Evolutionary conservation across 2,797 vertebrate species (phyloP).

Genomic region (Bryconaethiops microstoma): DNA sequence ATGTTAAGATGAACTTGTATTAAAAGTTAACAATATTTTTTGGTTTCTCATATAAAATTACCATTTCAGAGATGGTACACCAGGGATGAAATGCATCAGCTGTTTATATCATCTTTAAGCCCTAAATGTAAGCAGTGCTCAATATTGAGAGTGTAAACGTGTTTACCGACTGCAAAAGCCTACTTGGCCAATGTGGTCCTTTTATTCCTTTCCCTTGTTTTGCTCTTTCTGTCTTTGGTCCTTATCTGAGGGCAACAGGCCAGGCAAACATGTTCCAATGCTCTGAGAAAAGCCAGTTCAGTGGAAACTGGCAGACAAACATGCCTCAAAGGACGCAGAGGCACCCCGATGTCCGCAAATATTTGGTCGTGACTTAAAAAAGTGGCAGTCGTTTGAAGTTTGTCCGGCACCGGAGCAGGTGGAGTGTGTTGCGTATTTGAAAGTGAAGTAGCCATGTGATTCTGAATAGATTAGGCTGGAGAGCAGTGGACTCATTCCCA

Average conservation of each 20-base stretch:
- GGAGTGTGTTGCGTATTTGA: constrained; percentile 24
- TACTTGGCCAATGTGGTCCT: not conserved
- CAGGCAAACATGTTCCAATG: constrained; percentile 52
- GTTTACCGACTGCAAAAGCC: constrained; percentile 12
- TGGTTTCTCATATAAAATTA: too few relatives aligned
- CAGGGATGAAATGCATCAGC: too few relatives aligned
- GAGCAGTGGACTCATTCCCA: not conserved
- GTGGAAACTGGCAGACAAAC: constrained; percentile 55
- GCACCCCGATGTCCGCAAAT: constrained; percentile 55
- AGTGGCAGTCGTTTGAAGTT: constrained; percentile 44
- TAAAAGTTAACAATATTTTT: too few relatives aligned
- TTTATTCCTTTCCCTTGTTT: constrained; percentile 18
- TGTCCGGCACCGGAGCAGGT: constrained; percentile 7
- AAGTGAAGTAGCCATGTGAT: constrained; percentile 21
- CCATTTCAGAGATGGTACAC: too few relatives aligned
- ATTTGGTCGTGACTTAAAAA: constrained; percentile 58
- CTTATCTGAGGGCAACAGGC: constrained; percentile 56
- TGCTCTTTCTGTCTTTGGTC: constrained; percentile 17
- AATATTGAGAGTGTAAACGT: not conserved
- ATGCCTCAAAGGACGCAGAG: constrained; percentile 43
- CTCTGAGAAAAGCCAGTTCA: constrained; percentile 54
- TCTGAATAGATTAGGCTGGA: constrained; percentile 16
- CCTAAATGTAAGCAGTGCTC: too few relatives aligned
- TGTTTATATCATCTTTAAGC: too few relatives aligned
- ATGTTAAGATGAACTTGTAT: too few relatives aligned